A percentile compares a stretch with the other conserved stretches of the same genome.
Evolutionary conservation across 2,888 invertebrate species (phyloP).

Genomic region (Allacma fusca): DNA sequence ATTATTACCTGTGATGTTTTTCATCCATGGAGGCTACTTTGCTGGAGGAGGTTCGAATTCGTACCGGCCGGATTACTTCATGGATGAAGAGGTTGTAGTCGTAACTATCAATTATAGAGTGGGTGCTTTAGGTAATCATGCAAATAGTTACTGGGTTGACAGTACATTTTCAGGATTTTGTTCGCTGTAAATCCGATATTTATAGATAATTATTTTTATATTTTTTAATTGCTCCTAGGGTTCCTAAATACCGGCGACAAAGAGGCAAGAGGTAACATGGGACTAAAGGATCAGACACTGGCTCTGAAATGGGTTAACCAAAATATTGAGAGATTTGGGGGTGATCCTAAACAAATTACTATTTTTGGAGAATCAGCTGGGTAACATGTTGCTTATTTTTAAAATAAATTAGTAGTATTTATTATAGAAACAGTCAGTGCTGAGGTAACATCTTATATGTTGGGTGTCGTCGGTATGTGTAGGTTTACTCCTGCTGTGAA

Average conservation of each 20-base stretch:
- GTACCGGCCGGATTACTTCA: constrained; percentile 26
- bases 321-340: constrained; percentile 29
- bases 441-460: too few species aligned
- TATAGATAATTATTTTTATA: not conserved
- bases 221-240: not conserved
- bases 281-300: constrained; percentile 31
- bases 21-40: constrained; percentile 36
- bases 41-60: constrained; percentile 12
- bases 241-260: constrained; percentile 26
- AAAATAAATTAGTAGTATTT: too few species aligned
- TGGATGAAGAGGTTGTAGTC: constrained; percentile 33
- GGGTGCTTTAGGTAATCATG: constrained; percentile 24
- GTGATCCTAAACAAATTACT: constrained; percentile 23
- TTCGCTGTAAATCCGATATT: too few species aligned
- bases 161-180: too few species aligned
- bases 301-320: constrained; percentile 30
- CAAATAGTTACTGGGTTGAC: not conserved
- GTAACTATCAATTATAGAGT: constrained; percentile 31
- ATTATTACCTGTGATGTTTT: constrained; percentile 32
- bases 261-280: constrained; percentile 25
- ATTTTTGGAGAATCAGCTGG: constrained; percentile 33
- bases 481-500: too few species aligned
- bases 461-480: too few species aligned
- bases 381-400: constrained; percentile 15
- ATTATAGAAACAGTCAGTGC: not conserved